phyloP scores from a whole-genome alignment of 2,888 invertebrate genomes.

The Lutraria lutraria region DNA sequence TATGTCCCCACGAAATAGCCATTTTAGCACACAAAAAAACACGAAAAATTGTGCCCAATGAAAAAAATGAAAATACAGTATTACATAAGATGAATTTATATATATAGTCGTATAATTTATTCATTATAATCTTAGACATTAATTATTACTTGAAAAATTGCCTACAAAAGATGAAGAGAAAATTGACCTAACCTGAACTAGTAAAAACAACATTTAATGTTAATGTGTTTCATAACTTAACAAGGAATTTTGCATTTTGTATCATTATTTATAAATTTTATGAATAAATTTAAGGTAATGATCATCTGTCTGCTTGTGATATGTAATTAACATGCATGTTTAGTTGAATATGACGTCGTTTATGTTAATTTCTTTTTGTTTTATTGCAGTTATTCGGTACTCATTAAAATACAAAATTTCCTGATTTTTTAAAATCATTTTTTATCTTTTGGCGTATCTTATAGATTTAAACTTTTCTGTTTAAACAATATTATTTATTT shows the following conservation, averaged over 20 bases:
- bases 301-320: neutral
- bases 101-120: too few relatives aligned
- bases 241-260: conserved; percentile 14
- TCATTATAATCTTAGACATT: too few relatives aligned
- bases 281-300: conserved; percentile 12
- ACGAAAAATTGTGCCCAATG: too few relatives aligned
- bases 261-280: conserved; percentile 9
- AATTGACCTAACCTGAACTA: neutral
- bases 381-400: neutral
- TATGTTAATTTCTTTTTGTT: conserved; percentile 7
- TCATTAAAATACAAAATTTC: conserved; percentile 1
- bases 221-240: neutral
- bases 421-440: neutral
- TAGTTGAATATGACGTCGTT: neutral
- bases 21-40: too few relatives aligned
- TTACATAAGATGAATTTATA: too few relatives aligned
- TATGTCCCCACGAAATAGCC: too few relatives aligned
- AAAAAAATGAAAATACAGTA: too few relatives aligned
- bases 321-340: conserved; percentile 9
- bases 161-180: neutral
- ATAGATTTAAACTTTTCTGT: too few relatives aligned
- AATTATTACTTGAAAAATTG: neutral
- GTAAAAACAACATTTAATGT: neutral
- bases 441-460: too few relatives aligned
- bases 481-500: too few relatives aligned